phyloP scores from a whole-genome alignment of 2,113 vertebrate species.

The Tupaia tana region DNA sequence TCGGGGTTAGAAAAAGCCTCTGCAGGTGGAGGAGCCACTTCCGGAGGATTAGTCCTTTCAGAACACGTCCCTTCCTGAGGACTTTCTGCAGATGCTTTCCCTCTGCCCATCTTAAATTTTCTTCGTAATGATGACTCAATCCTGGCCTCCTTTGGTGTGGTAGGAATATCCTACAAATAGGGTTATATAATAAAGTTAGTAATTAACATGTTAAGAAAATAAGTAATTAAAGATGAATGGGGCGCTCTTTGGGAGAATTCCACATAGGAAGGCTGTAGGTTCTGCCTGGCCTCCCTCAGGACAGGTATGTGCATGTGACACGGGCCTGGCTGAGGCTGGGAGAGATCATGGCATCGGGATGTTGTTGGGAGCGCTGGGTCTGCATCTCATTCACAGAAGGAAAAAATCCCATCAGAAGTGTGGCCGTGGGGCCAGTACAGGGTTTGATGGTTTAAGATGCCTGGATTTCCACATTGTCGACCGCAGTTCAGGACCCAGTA shows the following conservation, averaged over 20 bases:
- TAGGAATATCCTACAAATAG: slow-evolving; percentile 48
- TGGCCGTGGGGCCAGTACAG: not conserved
- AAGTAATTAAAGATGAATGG: too few relatives aligned
- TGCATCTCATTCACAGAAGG: too few relatives aligned
- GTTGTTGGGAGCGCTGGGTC: too few relatives aligned
- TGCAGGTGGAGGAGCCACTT: not conserved
- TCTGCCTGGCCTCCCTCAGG: too few relatives aligned
- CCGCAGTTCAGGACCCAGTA: too few relatives aligned
- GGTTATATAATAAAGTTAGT: not conserved
- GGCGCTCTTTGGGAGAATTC: too few relatives aligned
- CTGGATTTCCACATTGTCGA: too few relatives aligned
- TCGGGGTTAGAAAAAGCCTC: not conserved
- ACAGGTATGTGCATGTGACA: too few relatives aligned
- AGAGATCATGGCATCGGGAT: too few relatives aligned
- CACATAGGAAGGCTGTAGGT: too few relatives aligned
- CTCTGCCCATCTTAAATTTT: not conserved
- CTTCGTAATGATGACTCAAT: not conserved
- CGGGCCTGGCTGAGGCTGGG: too few relatives aligned
- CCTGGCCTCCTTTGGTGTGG: slow-evolving; percentile 58
- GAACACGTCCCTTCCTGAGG: not conserved
- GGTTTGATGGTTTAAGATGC: too few relatives aligned
- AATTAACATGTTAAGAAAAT: not conserved
- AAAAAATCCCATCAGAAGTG: not conserved
- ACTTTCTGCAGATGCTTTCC: not conserved
- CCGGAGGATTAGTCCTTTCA: not conserved